A percentile compares a stretch with the other conserved stretches of the same genome.
Evolutionary conservation across 2,113 vertebrate species (phyloP).

Genomic region (Psephotus haematonotus): DNA sequence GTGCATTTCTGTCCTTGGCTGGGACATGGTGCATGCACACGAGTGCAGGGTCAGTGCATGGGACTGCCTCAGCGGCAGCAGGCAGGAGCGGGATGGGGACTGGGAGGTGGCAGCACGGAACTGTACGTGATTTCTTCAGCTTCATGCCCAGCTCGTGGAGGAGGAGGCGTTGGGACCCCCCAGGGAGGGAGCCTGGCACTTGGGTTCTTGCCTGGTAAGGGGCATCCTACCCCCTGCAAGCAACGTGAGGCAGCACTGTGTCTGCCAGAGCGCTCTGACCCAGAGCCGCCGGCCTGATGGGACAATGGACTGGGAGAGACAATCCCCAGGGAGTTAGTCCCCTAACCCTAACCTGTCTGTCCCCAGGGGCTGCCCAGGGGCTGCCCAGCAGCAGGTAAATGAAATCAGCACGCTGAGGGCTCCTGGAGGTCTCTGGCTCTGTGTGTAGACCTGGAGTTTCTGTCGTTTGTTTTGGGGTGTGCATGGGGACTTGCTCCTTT

Average conservation of each 20-base stretch:
- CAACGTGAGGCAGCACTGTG: fast-evolving
- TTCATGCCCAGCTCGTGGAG: background rate
- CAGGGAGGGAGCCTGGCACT: background rate
- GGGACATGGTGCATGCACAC: fast-evolving
- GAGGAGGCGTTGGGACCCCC: background rate
- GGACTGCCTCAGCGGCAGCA: background rate
- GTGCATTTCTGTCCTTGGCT: background rate
- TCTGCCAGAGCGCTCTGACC: background rate
- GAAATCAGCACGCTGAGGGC: fast-evolving
- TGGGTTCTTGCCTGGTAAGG: background rate
- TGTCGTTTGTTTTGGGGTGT: background rate
- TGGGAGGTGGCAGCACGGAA: background rate
- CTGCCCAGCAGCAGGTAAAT: fast-evolving
- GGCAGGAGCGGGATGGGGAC: fast-evolving
- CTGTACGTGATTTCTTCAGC: background rate
- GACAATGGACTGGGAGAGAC: background rate
- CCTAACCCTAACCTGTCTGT: background rate
- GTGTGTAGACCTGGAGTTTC: background rate
- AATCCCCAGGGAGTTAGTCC: background rate
- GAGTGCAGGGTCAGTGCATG: fast-evolving
- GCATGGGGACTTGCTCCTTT: background rate
- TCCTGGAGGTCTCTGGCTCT: background rate
- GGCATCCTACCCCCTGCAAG: background rate
- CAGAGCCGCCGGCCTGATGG: background rate
- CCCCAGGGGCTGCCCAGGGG: background rate